A percentile compares a stretch with the other conserved stretches of the same genome.
phyloP scores from a whole-genome alignment of 2,888 invertebrate species.

The Aphodius granarius region DNA sequence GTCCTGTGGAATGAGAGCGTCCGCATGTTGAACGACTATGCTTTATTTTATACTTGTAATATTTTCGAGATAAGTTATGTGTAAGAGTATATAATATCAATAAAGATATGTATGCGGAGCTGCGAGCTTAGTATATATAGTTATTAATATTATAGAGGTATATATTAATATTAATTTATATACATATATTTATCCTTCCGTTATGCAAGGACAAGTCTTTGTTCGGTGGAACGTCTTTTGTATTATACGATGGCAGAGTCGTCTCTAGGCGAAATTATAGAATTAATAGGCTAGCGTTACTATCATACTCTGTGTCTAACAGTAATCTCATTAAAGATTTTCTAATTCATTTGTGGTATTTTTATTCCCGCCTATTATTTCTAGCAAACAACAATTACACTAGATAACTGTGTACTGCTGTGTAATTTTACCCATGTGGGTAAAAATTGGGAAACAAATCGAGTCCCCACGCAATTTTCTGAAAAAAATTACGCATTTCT shows the following conservation, averaged over 20 bases:
- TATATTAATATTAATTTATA: conserved; percentile 1
- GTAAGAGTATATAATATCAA: not conserved
- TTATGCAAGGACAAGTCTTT: not conserved
- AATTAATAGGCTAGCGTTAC: not conserved
- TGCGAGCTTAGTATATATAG: not conserved
- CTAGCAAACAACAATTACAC: no score
- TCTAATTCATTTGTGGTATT: not conserved
- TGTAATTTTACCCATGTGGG: no score
- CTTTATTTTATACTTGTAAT: conserved; percentile 20
- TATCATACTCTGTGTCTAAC: conserved; percentile 12
- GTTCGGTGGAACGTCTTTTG: not conserved
- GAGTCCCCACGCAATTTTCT: no score
- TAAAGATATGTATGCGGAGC: not conserved
- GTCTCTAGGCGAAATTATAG: conserved; percentile 6
- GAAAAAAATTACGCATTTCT: no score
- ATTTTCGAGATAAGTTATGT: conserved; percentile 7
- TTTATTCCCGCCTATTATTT: no score
- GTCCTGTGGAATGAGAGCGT: conserved; percentile 12
- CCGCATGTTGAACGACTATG: conserved; percentile 15
- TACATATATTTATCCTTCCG: not conserved
- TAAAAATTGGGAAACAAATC: no score
- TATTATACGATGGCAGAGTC: not conserved
- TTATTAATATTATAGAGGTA: not conserved
- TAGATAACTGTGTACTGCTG: no score
- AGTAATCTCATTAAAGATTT: conserved; percentile 16